These are phyloP conservation scores for Pristionchus fissidentatus DNA, from an alignment of 2,888 invertebrate species.

Conservation along the genomic window DNA sequence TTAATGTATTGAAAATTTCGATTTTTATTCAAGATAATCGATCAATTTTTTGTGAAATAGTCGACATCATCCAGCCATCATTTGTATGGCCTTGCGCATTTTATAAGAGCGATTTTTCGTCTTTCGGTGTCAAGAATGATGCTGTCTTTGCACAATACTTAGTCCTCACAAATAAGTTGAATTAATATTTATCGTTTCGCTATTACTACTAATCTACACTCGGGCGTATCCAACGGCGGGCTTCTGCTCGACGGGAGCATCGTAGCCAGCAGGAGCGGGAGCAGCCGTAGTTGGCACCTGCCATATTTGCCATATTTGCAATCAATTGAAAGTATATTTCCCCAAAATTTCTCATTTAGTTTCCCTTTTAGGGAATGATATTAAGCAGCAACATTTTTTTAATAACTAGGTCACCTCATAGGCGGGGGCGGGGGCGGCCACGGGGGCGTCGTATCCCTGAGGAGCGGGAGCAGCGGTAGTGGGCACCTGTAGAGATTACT, in stretches of 20 bases:
- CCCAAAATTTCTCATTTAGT: not conserved
- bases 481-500: not conserved
- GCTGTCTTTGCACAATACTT: too few relatives aligned
- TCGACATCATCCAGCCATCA: too few relatives aligned
- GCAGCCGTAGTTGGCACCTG: constrained; percentile 9
- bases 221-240: constrained; percentile 40
- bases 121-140: too few relatives aligned
- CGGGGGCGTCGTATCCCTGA: constrained; percentile 41
- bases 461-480: constrained; percentile 15
- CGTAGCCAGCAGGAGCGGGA: constrained; percentile 29
- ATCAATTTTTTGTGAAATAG: too few relatives aligned
- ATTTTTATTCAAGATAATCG: too few relatives aligned
- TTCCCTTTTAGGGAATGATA: not conserved
- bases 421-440: constrained; percentile 14
- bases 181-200: too few relatives aligned
- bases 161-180: too few relatives aligned
- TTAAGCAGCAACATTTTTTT: too few relatives aligned
- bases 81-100: too few relatives aligned
- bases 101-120: too few relatives aligned
- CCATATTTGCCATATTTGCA: not conserved
- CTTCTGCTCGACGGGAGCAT: constrained; percentile 31
- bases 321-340: not conserved
- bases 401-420: constrained; percentile 25
- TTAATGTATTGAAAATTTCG: too few relatives aligned
- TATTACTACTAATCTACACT: too few relatives aligned